Conservation (phyloP, 2,797 vertebrate genomes). For the Cephalopachus bancanus region DNA sequence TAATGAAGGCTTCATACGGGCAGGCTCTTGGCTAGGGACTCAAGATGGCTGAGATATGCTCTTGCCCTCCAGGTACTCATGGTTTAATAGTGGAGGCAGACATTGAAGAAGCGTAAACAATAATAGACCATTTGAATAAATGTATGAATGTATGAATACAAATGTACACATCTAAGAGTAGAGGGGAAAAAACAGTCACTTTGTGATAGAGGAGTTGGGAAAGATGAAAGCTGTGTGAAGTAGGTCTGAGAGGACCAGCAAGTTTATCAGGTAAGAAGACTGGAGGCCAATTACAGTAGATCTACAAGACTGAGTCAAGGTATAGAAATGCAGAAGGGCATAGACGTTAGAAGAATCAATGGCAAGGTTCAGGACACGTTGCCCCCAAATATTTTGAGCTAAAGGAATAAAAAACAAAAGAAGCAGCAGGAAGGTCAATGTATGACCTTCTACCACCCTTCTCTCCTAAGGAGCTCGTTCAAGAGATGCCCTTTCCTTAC, state of each 20-base stretch:
- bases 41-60: neutral
- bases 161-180: neutral
- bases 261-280: neutral
- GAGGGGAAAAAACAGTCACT: neutral
- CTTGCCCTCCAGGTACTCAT: neutral
- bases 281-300: neutral
- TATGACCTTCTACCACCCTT: neutral
- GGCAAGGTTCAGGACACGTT: neutral
- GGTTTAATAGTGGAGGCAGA: neutral
- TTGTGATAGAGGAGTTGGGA: neutral
- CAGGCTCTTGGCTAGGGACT: neutral
- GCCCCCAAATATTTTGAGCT: neutral
- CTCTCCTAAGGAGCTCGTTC: neutral
- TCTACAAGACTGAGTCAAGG: neutral
- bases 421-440: neutral
- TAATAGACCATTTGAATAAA: neutral
- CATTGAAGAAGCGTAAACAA: neutral
- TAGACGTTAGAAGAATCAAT: neutral
- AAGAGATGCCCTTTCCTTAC: neutral
- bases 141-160: neutral
- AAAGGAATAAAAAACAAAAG: neutral
- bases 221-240: neutral
- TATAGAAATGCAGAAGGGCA: neutral
- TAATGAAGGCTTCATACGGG: neutral
- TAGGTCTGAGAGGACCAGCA: neutral